phyloP scores from a whole-genome alignment of 2,113 vertebrate genomes.

The Atlantisia rogersi region DNA sequence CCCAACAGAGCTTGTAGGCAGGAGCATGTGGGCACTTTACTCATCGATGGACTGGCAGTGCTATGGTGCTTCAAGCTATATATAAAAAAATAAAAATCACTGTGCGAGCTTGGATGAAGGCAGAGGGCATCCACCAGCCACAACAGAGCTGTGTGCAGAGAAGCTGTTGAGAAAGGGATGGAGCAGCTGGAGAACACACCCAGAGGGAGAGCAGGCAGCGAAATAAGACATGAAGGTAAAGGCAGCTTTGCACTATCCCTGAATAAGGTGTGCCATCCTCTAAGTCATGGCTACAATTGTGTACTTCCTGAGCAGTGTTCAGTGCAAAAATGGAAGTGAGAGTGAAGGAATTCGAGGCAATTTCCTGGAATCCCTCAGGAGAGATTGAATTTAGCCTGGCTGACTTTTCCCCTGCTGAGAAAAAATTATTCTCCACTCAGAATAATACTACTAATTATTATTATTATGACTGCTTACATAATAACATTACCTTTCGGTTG shows the following conservation, averaged over 20 bases:
- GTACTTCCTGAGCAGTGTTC: not conserved
- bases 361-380: conserved; percentile 1
- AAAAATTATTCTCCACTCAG: conserved; percentile 21
- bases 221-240: not conserved
- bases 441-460: conserved; percentile 43
- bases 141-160: not conserved
- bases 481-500: not conserved
- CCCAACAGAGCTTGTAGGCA: not conserved
- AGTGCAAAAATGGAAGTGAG: not conserved
- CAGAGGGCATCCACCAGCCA: not conserved
- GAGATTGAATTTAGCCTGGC: not conserved
- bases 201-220: not conserved
- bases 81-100: not conserved
- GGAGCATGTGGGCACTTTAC: not conserved
- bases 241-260: not conserved
- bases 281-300: not conserved
- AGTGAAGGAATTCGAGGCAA: not conserved
- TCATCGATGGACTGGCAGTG: not conserved
- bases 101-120: not conserved
- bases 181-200: not conserved
- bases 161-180: not conserved
- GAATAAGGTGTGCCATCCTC: not conserved
- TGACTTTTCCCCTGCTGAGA: not conserved
- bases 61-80: not conserved
- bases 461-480: conserved; percentile 5